Evolutionary conservation across 2,888 invertebrate species (phyloP).

Genomic region (Tipula unca): DNA sequence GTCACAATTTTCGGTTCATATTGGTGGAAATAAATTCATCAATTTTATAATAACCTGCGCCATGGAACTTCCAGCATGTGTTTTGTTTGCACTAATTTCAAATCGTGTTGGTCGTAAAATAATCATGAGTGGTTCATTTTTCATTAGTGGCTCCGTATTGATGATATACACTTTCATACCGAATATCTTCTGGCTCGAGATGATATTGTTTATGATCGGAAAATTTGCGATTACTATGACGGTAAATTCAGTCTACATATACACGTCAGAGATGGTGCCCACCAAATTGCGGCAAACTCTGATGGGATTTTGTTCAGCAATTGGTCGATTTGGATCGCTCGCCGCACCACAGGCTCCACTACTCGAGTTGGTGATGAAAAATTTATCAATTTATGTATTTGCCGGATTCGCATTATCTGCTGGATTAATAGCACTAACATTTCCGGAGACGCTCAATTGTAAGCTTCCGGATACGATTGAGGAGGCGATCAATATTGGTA

Average conservation of each 20-base stretch:
- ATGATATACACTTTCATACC: slow-evolving; percentile 34
- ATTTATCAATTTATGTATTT: slow-evolving; percentile 47
- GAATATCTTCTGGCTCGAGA: slow-evolving; percentile 25
- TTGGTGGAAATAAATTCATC: slow-evolving; percentile 66
- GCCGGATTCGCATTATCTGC: slow-evolving; percentile 45
- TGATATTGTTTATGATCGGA: slow-evolving; percentile 48
- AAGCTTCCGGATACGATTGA: slow-evolving; percentile 48
- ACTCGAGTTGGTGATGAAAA: slow-evolving; percentile 31
- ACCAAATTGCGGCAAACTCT: slow-evolving; percentile 57
- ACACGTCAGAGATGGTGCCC: slow-evolving; percentile 63
- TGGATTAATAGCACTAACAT: slow-evolving; percentile 45
- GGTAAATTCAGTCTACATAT: slow-evolving; percentile 59
- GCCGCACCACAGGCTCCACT: slow-evolving; percentile 63
- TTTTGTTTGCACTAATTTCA: slow-evolving; percentile 52
- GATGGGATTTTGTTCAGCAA: slow-evolving; percentile 58
- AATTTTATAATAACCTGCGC: slow-evolving; percentile 54
- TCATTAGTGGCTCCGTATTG: slow-evolving; percentile 44
- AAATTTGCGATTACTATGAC: slow-evolving; percentile 58
- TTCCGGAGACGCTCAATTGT: slow-evolving; percentile 49
- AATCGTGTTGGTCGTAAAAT: slow-evolving; percentile 54
- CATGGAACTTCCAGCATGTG: slow-evolving; percentile 66
- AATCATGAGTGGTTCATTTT: slow-evolving; percentile 49
- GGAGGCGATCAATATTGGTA: slow-evolving; percentile 45
- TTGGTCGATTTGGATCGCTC: slow-evolving; percentile 59
- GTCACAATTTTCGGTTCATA: slow-evolving; percentile 64